Evolutionary conservation across 1,140 invertebrate genomes (phyloP).

Genomic region (Ips nitidus): DNA sequence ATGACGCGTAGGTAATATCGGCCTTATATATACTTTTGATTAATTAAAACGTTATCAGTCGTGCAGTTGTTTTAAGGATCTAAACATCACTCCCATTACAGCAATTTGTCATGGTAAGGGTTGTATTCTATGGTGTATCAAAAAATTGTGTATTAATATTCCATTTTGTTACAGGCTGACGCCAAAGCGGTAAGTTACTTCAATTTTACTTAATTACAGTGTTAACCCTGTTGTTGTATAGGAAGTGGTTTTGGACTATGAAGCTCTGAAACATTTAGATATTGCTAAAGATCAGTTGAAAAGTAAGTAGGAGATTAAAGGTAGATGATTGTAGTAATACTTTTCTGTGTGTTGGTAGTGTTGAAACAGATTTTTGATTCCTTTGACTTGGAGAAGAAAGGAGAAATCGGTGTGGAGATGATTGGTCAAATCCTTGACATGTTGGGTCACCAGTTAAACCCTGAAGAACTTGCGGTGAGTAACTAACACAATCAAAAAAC

Average conservation of each 20-base stretch:
- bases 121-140: no score
- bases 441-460: constrained; percentile 68
- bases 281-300: constrained; percentile 47
- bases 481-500: neutral
- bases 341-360: constrained; percentile 56
- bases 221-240: neutral
- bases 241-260: constrained; percentile 32
- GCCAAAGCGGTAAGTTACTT: no score
- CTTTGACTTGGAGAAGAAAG: constrained; percentile 77
- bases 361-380: constrained; percentile 78
- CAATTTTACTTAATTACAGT: no score
- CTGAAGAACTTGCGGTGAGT: constrained; percentile 63
- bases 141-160: no score
- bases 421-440: constrained; percentile 78
- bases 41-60: constrained; percentile 10
- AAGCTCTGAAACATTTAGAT: constrained; percentile 41
- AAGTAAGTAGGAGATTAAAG: constrained; percentile 35
- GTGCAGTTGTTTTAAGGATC: neutral
- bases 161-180: no score
- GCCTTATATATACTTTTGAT: constrained; percentile 9
- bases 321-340: neutral
- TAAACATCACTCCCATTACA: no score
- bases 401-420: constrained; percentile 71
- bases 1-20: neutral
- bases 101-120: no score